phyloP scores from a whole-genome alignment of 2,113 vertebrate species.

The Ramphastos sulfuratus region DNA sequence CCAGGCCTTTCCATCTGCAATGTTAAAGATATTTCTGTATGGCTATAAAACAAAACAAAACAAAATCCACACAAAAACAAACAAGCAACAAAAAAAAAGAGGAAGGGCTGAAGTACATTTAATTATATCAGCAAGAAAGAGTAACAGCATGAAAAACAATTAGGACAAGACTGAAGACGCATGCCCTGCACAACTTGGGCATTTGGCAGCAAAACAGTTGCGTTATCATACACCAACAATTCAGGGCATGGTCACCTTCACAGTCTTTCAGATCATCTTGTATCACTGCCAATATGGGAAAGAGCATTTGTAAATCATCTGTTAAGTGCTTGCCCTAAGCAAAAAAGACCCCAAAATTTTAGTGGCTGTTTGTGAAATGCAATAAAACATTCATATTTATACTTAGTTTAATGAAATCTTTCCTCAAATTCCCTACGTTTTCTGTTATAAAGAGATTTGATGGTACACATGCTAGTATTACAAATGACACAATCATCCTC shows the following conservation, averaged over 20 bases:
- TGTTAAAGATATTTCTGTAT: not conserved
- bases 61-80: not conserved
- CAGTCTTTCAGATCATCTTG: not conserved
- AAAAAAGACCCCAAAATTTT: not conserved
- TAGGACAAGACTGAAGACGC: not conserved
- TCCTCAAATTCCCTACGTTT: not conserved
- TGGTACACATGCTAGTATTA: not conserved
- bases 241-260: not conserved
- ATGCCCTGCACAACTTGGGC: not conserved
- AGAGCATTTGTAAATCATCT: not conserved
- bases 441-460: not conserved
- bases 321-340: not conserved
- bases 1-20: not conserved
- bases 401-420: not conserved
- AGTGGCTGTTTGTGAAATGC: not conserved
- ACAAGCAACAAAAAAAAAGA: not conserved
- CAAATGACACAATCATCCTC: not conserved
- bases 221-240: not conserved
- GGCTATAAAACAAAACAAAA: not conserved
- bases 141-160: not conserved
- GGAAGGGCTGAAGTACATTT: not conserved
- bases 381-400: not conserved
- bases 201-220: not conserved
- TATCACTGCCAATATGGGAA: not conserved
- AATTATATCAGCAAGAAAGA: not conserved